Conservation (phyloP, 2,888 invertebrate genomes). For the Andricus curvator region DNA sequence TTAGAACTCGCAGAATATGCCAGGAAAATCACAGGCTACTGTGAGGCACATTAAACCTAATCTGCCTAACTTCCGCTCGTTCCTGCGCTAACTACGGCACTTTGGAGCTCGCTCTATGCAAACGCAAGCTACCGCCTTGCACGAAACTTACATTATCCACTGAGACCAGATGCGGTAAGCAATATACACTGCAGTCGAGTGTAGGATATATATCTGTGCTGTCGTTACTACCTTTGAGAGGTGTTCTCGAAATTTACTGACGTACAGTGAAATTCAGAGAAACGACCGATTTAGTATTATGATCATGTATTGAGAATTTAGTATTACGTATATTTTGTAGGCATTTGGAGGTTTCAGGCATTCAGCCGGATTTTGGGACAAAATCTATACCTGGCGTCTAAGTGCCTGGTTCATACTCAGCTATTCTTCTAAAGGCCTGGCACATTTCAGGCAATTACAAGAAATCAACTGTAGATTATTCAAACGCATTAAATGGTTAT, state of each 20-base stretch:
- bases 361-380: no score
- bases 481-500: no score
- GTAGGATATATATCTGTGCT: conserved; percentile 10
- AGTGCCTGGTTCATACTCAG: no score
- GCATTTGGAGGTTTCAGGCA: no score
- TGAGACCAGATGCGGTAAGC: conserved; percentile 31
- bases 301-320: not conserved
- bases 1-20: conserved; percentile 38
- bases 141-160: conserved; percentile 53
- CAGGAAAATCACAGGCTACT: conserved; percentile 42
- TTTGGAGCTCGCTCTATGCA: conserved; percentile 54
- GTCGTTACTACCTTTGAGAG: conserved; percentile 16
- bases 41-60: conserved; percentile 51
- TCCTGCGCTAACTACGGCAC: conserved; percentile 58
- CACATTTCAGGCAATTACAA: no score
- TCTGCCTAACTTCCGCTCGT: conserved; percentile 59
- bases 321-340: no score
- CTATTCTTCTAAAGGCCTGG: no score
- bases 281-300: not conserved
- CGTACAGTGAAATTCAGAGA: not conserved
- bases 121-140: conserved; percentile 52
- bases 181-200: conserved; percentile 14
- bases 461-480: no score
- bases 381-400: no score
- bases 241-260: conserved; percentile 6